Evolutionary conservation across 2,113 vertebrate species (phyloP).

Genomic region (Narcine bancroftii): DNA sequence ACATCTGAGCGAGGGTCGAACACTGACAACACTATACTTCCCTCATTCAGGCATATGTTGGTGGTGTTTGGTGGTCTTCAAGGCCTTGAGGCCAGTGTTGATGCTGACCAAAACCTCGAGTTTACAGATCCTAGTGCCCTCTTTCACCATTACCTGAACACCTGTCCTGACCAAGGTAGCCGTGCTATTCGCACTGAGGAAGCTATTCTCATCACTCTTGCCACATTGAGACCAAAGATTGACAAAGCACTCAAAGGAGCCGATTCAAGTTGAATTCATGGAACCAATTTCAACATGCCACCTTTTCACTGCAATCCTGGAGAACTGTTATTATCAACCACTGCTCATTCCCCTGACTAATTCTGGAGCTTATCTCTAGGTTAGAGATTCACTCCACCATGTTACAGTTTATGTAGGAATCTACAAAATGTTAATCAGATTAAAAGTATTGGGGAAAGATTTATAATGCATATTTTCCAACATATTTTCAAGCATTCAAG

Average conservation of each 20-base stretch:
- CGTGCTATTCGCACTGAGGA: constrained; percentile 96
- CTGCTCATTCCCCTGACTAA: neutral
- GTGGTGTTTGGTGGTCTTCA: constrained; percentile 85
- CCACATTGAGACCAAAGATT: constrained; percentile 66
- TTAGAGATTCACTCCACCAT: neutral
- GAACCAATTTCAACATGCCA: neutral
- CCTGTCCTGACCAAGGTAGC: constrained; percentile 83
- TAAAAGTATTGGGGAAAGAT: neutral
- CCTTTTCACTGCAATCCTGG: neutral
- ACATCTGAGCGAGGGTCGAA: constrained; percentile 77
- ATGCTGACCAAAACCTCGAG: constrained; percentile 74
- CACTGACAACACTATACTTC: constrained; percentile 56
- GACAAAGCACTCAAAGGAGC: constrained; percentile 46
- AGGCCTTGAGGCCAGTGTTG: constrained; percentile 83
- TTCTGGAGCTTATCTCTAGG: neutral
- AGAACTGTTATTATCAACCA: neutral
- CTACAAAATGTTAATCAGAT: neutral
- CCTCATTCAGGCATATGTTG: constrained; percentile 79
- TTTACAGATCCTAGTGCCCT: constrained; percentile 71
- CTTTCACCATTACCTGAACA: constrained; percentile 89
- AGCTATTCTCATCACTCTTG: constrained; percentile 82
- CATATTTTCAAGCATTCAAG: neutral
- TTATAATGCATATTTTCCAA: neutral
- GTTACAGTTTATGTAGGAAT: neutral
- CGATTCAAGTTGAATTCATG: neutral